Evolutionary conservation across 2,113 vertebrate species (phyloP).

Genomic region (Dolichotis patagonum): DNA sequence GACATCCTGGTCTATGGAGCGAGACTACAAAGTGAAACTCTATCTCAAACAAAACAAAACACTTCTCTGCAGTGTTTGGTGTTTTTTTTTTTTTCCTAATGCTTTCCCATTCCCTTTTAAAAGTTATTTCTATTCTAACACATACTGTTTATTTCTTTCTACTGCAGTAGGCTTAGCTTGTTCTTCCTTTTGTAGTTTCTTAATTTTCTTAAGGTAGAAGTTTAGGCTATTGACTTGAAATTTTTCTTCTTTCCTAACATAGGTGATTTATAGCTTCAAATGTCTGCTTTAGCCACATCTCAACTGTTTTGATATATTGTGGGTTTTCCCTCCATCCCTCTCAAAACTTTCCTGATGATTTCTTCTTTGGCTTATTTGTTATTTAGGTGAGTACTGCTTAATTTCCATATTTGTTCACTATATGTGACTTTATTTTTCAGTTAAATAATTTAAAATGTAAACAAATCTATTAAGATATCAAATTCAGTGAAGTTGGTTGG

Average conservation of each 20-base stretch:
- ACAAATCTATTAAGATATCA: background rate
- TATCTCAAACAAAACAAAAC: background rate
- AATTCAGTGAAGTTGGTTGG: background rate
- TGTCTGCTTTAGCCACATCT: background rate
- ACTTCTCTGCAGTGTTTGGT: background rate
- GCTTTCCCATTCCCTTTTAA: background rate
- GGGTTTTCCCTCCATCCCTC: background rate
- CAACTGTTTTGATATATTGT: background rate
- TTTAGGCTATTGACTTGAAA: background rate
- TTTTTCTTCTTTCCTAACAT: constrained; percentile 5
- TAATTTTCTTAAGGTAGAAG: background rate
- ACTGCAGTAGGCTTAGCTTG: background rate
- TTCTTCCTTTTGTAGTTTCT: background rate
- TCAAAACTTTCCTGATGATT: background rate
- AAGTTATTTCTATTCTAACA: background rate
- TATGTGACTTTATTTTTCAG: background rate
- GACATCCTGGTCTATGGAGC: background rate
- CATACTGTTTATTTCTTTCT: background rate
- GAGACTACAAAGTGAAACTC: background rate
- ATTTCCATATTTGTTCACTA: background rate
- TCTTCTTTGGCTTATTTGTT: background rate
- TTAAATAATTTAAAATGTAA: background rate
- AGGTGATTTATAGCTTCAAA: background rate
- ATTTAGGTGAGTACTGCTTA: background rate
- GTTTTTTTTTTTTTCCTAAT: background rate